Percentiles rank a stretch among this genome's conserved stretches.
These are phyloP conservation scores for Hecatera dysodea DNA, from an alignment of 2,888 invertebrate genomes.

Conservation along the genomic window DNA sequence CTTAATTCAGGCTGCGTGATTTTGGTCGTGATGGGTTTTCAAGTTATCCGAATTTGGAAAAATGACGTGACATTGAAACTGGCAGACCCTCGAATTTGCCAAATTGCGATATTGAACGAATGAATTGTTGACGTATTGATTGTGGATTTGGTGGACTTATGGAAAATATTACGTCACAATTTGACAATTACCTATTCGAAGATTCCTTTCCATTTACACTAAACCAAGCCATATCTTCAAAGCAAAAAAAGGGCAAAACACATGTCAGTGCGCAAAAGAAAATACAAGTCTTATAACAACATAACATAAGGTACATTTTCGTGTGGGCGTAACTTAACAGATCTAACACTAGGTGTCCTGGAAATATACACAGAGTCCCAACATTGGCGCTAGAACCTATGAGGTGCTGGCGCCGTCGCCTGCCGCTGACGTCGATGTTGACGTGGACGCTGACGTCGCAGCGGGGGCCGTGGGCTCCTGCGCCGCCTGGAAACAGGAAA, in stretches of 20 bases:
- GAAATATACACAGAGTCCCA: constrained; percentile 63
- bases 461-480: constrained; percentile 81
- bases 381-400: constrained; percentile 60
- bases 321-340: constrained; percentile 66
- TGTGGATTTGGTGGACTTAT: not conserved
- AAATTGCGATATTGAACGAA: not conserved
- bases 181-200: not conserved
- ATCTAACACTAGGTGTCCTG: constrained; percentile 67
- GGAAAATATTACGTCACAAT: not conserved
- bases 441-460: constrained; percentile 76
- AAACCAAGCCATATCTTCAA: not conserved
- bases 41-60: constrained; percentile 15
- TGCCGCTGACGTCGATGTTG: constrained; percentile 78
- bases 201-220: not conserved
- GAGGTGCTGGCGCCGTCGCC: constrained; percentile 73
- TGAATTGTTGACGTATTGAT: not conserved
- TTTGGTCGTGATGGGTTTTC: not conserved
- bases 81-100: not conserved
- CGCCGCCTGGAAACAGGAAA: constrained; percentile 83
- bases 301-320: constrained; percentile 68
- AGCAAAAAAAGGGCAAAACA: constrained; percentile 15
- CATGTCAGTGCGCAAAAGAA: constrained; percentile 48
- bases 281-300: constrained; percentile 63
- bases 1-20: not conserved
- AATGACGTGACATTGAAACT: not conserved